phyloP scores from a whole-genome alignment of 2,797 vertebrate genomes.

The Eutrigla gurnardus region DNA sequence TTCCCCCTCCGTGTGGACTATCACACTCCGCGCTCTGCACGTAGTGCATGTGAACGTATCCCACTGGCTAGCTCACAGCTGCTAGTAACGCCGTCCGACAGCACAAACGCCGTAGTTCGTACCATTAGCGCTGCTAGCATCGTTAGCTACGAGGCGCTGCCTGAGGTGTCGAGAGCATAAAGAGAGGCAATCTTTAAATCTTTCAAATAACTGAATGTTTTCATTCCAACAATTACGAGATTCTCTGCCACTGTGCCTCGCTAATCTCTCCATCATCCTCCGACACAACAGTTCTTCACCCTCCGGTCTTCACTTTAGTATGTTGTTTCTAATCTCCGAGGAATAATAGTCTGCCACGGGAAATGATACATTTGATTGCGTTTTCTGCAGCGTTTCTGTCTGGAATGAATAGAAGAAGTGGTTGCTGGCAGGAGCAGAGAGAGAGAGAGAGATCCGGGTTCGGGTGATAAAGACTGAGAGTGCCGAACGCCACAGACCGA shows the following conservation, averaged over 20 bases:
- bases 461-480: background rate
- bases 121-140: too few relatives aligned
- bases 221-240: constrained; percentile 1
- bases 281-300: constrained; percentile 12
- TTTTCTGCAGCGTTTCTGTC: background rate
- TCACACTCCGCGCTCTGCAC: too few relatives aligned
- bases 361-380: constrained; percentile 2
- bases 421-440: background rate
- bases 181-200: too few relatives aligned
- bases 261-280: background rate
- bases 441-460: background rate
- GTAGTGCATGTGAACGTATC: too few relatives aligned
- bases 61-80: too few relatives aligned
- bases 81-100: too few relatives aligned
- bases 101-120: too few relatives aligned
- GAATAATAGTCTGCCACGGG: background rate
- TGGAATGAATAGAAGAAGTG: background rate
- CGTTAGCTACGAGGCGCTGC: too few relatives aligned
- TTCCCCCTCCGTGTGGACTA: too few relatives aligned
- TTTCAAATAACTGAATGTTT: too few relatives aligned
- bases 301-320: background rate
- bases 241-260: background rate
- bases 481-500: background rate
- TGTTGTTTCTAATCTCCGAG: background rate
- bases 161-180: too few relatives aligned